These are phyloP conservation scores for Lepus townsendii DNA, from an alignment of 2,797 vertebrate genomes.

Conservation along the genomic window DNA sequence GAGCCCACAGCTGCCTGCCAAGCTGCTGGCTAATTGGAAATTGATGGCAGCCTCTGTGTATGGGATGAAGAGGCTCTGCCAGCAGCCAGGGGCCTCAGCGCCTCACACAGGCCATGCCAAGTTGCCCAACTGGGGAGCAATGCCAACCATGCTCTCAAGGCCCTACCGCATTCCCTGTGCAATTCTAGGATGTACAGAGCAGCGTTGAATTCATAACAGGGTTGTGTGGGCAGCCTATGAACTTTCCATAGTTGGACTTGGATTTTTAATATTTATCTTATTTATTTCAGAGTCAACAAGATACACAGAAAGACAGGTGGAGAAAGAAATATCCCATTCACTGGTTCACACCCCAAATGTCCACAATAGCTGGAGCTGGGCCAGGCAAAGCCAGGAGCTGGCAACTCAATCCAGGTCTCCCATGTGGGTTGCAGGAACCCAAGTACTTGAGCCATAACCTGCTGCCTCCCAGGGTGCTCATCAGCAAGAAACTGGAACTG, in stretches of 20 bases:
- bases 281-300: background rate
- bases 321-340: no score
- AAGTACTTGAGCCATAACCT: no score
- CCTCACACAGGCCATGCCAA: background rate
- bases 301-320: no score
- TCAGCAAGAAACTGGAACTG: no score
- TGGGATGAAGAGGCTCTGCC: background rate
- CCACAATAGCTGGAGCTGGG: no score
- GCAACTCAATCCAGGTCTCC: no score
- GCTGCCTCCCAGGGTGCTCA: no score
- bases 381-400: no score
- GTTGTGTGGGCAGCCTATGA: background rate
- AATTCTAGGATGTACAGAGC: background rate
- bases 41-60: constrained; percentile 13
- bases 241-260: background rate
- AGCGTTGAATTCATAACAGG: background rate
- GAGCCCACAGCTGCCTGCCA: constrained; percentile 26
- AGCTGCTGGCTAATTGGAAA: constrained; percentile 69
- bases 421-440: no score
- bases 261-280: background rate
- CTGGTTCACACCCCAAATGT: no score
- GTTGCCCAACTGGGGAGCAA: rapidly evolving
- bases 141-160: background rate
- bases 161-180: background rate
- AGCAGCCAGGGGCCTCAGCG: background rate